Base-by-base conservation (phyloP, 2,113 vertebrate genomes). In the Perca schrenkii region DNA sequence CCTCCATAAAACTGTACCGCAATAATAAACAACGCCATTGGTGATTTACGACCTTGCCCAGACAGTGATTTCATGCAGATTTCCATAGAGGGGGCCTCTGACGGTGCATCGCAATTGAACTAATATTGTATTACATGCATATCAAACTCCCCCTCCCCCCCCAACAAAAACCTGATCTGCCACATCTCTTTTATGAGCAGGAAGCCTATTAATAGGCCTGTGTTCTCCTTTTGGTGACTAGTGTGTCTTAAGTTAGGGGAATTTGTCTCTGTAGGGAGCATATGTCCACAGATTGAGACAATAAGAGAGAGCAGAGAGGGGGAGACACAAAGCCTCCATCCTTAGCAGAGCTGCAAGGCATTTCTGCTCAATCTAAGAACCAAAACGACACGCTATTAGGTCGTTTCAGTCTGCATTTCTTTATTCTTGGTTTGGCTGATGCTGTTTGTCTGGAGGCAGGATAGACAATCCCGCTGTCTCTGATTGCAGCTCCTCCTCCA, bases 21-120 rank as follows among this genome's bases (percentile, higher is more conserved):
- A 89, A 93, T 89, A 92, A 95, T 92, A 95, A 96, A 96, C 94
- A 94, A 91, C 63, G 60, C 80, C 83, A 58, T 54, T 5, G 81
- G 83, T 95, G 95, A 96, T 96, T 96, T 96, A 96, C 84, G 78
- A 89, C 87, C 72, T 74, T 82, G 89, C 91, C 94, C 95, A 96
- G 95, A 96, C 95, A 95, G 92, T 90, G 91, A 96, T 96, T 96
- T 96, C 96, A 96, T 95, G 95, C 95, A 91, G 94, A 95, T 96
- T 95, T 93, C 89, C 93, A 91, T 82, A 77, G 91, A 86, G 85
- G 86, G 91, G 93, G 90, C 91, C 93, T 91, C 91, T 91, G 86
- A 92, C 88, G 86, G 88, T 90, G 92, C 87, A 93, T 94, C 88
- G 93, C 92, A 92, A 94, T 94, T 94, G 94, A 94, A 94, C 94